Percentiles rank a stretch among this genome's conserved stretches.
Conservation (phyloP, 2,113 vertebrate species). For the Cololabis saira region DNA sequence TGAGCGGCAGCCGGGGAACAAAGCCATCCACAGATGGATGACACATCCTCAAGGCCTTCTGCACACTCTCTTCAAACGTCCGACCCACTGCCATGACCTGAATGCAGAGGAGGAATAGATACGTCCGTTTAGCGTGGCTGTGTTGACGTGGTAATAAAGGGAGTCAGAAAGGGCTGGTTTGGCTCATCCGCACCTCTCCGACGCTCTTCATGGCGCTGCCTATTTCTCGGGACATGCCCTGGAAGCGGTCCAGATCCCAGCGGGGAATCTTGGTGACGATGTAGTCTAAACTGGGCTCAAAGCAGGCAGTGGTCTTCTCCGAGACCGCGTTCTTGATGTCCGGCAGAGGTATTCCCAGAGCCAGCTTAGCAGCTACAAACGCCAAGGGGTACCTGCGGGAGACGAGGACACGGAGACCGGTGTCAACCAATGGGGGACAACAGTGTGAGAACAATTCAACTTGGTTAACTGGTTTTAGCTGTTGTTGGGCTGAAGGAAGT, state of each 20-base stretch:
- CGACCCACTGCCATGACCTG: constrained; percentile 96
- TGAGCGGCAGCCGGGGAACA: constrained; percentile 87
- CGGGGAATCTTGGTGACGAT: constrained; percentile 95
- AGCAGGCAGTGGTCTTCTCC: constrained; percentile 93
- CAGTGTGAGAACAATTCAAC: background rate
- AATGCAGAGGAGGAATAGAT: constrained; percentile 14
- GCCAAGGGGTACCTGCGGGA: constrained; percentile 89
- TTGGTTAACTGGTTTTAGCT: no score
- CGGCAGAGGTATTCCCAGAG: constrained; percentile 91
- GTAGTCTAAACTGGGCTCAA: constrained; percentile 96
- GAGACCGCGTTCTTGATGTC: constrained; percentile 94
- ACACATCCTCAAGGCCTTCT: constrained; percentile 96
- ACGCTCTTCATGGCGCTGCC: constrained; percentile 98
- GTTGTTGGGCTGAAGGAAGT: no score
- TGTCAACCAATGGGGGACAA: background rate
- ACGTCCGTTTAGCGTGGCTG: background rate
- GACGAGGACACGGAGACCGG: background rate
- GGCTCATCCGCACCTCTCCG: constrained; percentile 86
- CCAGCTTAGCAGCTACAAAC: constrained; percentile 94
- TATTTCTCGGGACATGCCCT: constrained; percentile 86
- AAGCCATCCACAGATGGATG: constrained; percentile 93
- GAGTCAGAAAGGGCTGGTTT: background rate
- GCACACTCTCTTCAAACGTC: constrained; percentile 95
- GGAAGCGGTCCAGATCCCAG: constrained; percentile 96
- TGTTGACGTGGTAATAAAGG: background rate